phyloP scores from a whole-genome alignment of 2,888 invertebrate genomes.

The Alloplasta piceator region DNA sequence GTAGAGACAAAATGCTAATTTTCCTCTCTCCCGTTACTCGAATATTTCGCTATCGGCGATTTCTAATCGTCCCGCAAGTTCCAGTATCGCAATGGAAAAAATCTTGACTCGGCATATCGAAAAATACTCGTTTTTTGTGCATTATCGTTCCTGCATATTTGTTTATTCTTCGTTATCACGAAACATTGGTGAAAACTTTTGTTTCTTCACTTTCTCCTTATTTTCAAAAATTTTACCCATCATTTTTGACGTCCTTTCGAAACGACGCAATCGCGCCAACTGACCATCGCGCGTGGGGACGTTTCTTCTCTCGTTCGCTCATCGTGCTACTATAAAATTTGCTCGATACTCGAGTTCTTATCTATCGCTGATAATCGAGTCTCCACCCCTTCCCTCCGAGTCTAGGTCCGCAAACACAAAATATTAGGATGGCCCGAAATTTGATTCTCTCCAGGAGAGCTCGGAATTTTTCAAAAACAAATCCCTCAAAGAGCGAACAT shows the following conservation, averaged over 20 bases:
- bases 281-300: constrained; percentile 42
- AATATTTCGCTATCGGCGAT: background rate
- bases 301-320: background rate
- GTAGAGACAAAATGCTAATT: background rate
- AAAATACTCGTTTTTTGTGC: too few relatives aligned
- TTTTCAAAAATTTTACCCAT: background rate
- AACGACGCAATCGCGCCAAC: constrained; percentile 50
- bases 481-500: background rate
- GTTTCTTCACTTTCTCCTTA: background rate
- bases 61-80: background rate
- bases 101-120: too few relatives aligned
- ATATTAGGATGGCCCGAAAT: background rate
- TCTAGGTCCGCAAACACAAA: background rate
- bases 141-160: too few relatives aligned
- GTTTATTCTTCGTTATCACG: too few relatives aligned
- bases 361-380: constrained; percentile 47
- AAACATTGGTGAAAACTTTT: background rate
- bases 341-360: constrained; percentile 47
- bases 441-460: background rate
- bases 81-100: background rate
- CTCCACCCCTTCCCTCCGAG: constrained; percentile 27
- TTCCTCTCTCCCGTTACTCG: background rate
- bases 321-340: constrained; percentile 42
- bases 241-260: background rate
- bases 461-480: background rate